Evolutionary conservation across 92 coral and sea anemone species (phyloP).

Genomic region (Galaxea fascicularis): DNA sequence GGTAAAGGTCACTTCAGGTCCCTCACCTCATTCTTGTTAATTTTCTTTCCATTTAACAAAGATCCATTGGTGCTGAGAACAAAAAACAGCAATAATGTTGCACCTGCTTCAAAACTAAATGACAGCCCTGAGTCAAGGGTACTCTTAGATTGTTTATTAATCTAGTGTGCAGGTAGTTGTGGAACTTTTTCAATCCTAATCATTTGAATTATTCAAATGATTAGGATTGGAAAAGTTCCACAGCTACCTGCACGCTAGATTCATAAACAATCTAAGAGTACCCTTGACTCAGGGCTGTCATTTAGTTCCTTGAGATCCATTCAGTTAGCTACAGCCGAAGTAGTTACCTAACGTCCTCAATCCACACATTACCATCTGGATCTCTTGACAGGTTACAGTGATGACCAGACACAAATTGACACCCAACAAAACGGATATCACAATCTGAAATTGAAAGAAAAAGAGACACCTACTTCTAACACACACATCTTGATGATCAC

Average conservation of each 20-base stretch:
- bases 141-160: not conserved
- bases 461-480: too few relatives aligned
- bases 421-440: conserved; percentile 73
- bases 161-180: too few relatives aligned
- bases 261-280: not conserved
- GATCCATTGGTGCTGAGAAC: conserved; percentile 90
- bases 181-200: not conserved
- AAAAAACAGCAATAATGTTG: not conserved
- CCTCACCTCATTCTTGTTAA: conserved; percentile 78
- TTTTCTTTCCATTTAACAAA: conserved; percentile 84
- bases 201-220: not conserved
- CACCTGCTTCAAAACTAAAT: not conserved
- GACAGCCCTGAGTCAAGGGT: not conserved
- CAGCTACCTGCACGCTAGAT: too few relatives aligned
- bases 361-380: conserved; percentile 80
- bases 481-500: not conserved
- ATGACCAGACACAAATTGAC: conserved; percentile 75
- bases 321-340: too few relatives aligned
- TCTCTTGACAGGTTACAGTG: conserved; percentile 82
- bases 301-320: too few relatives aligned
- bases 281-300: not conserved
- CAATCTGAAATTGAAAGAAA: conserved; percentile 66
- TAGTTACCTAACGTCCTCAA: conserved; percentile 86
- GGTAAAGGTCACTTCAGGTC: not conserved
- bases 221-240: too few relatives aligned